Evolutionary conservation across 1,140 invertebrate genomes (phyloP), one percentile per base, ranked within the genome.

Genomic region (Drosophila repletoides): DNA sequence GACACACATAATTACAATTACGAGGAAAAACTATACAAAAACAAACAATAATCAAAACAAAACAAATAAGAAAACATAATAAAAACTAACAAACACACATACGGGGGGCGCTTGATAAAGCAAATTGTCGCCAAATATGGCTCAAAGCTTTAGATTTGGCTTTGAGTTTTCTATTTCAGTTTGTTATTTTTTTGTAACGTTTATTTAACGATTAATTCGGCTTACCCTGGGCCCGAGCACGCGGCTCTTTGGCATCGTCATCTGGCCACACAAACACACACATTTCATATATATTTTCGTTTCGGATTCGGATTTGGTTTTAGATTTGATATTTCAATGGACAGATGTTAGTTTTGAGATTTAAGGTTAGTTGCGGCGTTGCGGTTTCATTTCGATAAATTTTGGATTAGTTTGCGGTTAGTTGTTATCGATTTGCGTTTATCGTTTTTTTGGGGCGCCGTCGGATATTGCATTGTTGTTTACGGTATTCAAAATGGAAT

Each of bases 181-280:
- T 51, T 49, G 10, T 29, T n/a, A 17, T 2, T 15, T 22, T 31
- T 61, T 36, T 28, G 21, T 29, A 33, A 15, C 3, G 24, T 22
- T 15, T 40, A 12, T 41, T 61, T 34, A 14, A 22, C 4, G 48
- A 9, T 58, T 71, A 10, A 28, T n/a, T n/a, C n/a, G 33, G 56
- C 88, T 89, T 89, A 89, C 88, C 87, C 43, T 48, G 40, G 56
- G 77, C 58, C 51, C 41, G 48, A 36, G 77, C 75, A 61, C 81
- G 81, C 45, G 87, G 87, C 63, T 60, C 48, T 68, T 74, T 89
- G 29, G 46, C 61, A 84, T 89, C 87, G 31, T 89, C 87, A 40
- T 31, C 87, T 89, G 21, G 17, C 15, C 31, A 33, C 22, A 64
- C 5, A 22, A 24, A 61, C 15, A 60, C 45, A 22, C 10, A 64